These are phyloP conservation scores for Garrulus glandarius DNA, from an alignment of 2,797 vertebrate species.

Conservation along the genomic window DNA sequence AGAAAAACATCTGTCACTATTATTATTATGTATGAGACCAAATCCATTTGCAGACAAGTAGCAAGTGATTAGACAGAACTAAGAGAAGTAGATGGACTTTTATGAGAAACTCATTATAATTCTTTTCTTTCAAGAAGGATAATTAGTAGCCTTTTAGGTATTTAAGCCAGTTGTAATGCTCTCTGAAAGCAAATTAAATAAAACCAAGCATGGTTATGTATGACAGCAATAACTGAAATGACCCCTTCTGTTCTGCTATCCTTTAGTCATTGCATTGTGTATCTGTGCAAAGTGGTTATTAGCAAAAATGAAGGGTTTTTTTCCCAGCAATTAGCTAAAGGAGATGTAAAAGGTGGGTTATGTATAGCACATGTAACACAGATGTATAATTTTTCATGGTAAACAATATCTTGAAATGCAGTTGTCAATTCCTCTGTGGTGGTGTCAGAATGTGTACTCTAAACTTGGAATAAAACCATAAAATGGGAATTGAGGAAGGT, in stretches of 20 bases:
- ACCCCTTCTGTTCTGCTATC: background rate
- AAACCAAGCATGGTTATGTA: background rate
- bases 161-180: slow-evolving; percentile 4
- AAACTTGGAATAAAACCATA: background rate
- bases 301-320: background rate
- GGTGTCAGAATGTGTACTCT: background rate
- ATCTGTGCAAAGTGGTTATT: background rate
- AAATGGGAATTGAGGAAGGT: background rate
- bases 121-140: slow-evolving; percentile 13
- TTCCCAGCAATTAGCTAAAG: background rate
- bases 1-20: slow-evolving; percentile 60
- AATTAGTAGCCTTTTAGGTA: slow-evolving; percentile 39
- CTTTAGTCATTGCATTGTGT: background rate
- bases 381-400: background rate
- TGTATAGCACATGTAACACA: background rate
- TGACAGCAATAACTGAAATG: background rate
- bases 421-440: background rate
- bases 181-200: slow-evolving; percentile 31
- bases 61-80: slow-evolving; percentile 49
- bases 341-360: background rate
- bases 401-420: background rate
- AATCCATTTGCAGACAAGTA: slow-evolving; percentile 59
- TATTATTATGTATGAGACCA: slow-evolving; percentile 41
- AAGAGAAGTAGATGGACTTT: slow-evolving; percentile 29
- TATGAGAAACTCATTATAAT: slow-evolving; percentile 13